A percentile compares a stretch with the other conserved stretches of the same genome.
Conservation (phyloP, 2,888 invertebrate species). For the Iselma pallidipennis region DNA sequence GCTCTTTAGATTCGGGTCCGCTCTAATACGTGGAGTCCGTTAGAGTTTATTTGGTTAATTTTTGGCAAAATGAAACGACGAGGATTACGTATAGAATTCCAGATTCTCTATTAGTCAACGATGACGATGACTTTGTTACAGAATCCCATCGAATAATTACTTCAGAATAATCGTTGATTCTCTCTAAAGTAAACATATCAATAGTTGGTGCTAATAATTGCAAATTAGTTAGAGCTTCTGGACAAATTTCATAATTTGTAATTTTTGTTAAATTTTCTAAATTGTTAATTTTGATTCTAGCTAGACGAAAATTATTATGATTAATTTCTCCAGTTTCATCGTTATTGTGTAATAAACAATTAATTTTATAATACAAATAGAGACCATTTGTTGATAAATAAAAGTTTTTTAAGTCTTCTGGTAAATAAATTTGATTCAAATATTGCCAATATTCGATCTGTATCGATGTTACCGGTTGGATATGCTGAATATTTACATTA, state of each 20-base stretch:
- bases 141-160: too few species aligned
- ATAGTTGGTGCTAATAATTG: slow-evolving; percentile 29
- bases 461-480: slow-evolving; percentile 19
- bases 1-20: too few species aligned
- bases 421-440: slow-evolving; percentile 72
- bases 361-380: slow-evolving; percentile 71
- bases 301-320: slow-evolving; percentile 26
- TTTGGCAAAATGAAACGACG: too few species aligned
- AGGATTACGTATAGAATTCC: too few species aligned
- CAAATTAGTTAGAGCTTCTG: slow-evolving; percentile 37
- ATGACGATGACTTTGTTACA: too few species aligned
- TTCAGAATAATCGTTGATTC: slow-evolving; percentile 3
- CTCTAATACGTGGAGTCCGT: too few species aligned
- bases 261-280: slow-evolving; percentile 29
- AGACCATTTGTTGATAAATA: slow-evolving; percentile 84
- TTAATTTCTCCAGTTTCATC: slow-evolving; percentile 23
- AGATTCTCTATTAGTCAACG: too few species aligned
- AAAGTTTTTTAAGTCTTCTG: slow-evolving; percentile 79
- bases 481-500: slow-evolving; percentile 34
- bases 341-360: slow-evolving; percentile 26
- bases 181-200: slow-evolving; percentile 36
- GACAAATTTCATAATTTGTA: slow-evolving; percentile 38
- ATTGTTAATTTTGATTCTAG: slow-evolving; percentile 45
- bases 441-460: slow-evolving; percentile 77
- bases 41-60: too few species aligned